Percentiles rank a stretch among this genome's conserved stretches.
phyloP scores from a whole-genome alignment of 2,797 vertebrate genomes.

The Intellagama lesueurii region DNA sequence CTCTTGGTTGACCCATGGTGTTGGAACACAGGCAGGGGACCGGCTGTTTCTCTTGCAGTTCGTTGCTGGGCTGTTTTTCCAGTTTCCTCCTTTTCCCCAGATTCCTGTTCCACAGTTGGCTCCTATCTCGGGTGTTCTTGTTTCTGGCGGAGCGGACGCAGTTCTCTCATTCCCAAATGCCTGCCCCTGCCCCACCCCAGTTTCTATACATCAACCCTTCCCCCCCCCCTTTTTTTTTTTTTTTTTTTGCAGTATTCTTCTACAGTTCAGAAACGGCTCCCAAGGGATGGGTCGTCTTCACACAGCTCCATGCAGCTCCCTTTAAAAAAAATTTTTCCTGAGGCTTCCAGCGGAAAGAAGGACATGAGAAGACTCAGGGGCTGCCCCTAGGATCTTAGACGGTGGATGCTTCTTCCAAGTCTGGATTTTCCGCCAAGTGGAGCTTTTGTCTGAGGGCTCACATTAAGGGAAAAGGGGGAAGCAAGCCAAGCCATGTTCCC shows the following conservation, averaged over 20 bases:
- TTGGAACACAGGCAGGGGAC: too few relatives aligned
- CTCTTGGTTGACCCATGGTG: rapidly evolving
- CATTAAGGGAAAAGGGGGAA: conserved; percentile 67
- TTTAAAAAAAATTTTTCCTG: too few relatives aligned
- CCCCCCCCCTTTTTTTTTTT: too few relatives aligned
- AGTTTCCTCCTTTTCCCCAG: neutral
- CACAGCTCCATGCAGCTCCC: neutral
- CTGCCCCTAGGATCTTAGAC: conserved; percentile 39
- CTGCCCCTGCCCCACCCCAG: neutral
- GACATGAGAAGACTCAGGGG: neutral
- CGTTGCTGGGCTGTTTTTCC: neutral
- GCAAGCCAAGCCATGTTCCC: neutral
- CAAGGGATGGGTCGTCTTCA: too few relatives aligned
- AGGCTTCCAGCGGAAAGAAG: neutral
- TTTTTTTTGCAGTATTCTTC: neutral
- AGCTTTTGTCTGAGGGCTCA: conserved; percentile 88
- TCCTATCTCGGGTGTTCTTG: neutral
- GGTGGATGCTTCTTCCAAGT: conserved; percentile 85
- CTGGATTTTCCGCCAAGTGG: conserved; percentile 93
- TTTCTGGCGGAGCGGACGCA: too few relatives aligned
- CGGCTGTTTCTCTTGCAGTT: too few relatives aligned
- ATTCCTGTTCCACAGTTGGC: neutral
- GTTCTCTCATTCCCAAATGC: neutral
- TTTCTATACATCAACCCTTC: neutral
- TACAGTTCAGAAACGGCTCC: neutral